phyloP scores from a whole-genome alignment of 2,797 vertebrate species.

The Silurus aristotelis region DNA sequence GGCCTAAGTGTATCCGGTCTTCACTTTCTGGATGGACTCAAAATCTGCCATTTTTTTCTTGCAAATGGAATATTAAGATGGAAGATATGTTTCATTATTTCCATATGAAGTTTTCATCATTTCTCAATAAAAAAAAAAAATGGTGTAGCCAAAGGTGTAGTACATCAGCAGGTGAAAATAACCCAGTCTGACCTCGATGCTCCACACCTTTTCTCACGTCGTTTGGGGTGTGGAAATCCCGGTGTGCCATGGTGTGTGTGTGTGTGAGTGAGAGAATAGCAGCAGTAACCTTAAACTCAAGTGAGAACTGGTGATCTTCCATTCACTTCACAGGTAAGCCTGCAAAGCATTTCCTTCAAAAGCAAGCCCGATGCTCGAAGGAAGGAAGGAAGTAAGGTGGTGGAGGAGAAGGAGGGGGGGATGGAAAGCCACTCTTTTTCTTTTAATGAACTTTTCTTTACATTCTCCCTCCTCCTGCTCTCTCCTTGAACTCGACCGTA shows the following conservation, averaged over 20 bases:
- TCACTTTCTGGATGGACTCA: too few species aligned
- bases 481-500: constrained; percentile 70
- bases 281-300: constrained; percentile 58
- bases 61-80: background rate
- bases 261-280: constrained; percentile 41
- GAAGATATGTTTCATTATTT: too few species aligned
- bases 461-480: constrained; percentile 50
- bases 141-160: background rate
- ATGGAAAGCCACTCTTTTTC: constrained; percentile 50
- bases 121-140: background rate
- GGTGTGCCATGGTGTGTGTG: constrained; percentile 24
- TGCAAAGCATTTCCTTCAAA: constrained; percentile 58
- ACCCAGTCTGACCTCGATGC: background rate
- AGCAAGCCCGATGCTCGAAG: constrained; percentile 62
- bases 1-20: too few species aligned
- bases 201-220: constrained; percentile 41
- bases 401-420: constrained; percentile 10
- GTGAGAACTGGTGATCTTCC: constrained; percentile 53
- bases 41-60: background rate
- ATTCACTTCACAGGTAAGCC: constrained; percentile 64
- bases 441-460: constrained; percentile 65
- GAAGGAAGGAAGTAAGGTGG: background rate
- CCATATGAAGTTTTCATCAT: background rate
- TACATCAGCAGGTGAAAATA: background rate
- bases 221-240: constrained; percentile 41